Percentiles rank a stretch among this genome's conserved stretches.
Evolutionary conservation across 2,113 vertebrate genomes (phyloP).

Genomic region (Peromyscus polionotus): DNA sequence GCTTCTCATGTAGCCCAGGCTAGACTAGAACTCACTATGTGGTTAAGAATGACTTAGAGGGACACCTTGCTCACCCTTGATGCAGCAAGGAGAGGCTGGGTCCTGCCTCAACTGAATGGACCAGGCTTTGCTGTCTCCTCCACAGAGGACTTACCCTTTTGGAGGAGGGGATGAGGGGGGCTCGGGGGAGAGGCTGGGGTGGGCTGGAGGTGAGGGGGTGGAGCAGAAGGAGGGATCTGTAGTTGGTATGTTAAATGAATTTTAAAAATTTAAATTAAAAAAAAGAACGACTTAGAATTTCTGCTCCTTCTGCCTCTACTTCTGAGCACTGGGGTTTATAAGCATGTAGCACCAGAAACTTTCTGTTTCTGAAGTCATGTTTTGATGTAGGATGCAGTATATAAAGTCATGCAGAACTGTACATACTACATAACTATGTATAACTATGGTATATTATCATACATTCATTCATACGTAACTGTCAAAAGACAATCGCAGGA

Average conservation of each 20-base stretch:
- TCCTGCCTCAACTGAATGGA: too few relatives aligned
- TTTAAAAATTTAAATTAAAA: too few relatives aligned
- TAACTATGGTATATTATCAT: background rate
- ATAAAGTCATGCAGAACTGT: background rate
- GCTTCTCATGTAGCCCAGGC: background rate
- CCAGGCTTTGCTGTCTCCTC: too few relatives aligned
- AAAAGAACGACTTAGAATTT: background rate
- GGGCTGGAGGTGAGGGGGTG: too few relatives aligned
- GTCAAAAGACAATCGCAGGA: background rate
- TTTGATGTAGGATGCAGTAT: background rate
- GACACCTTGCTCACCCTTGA: too few relatives aligned
- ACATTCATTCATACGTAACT: background rate
- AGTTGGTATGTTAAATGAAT: too few relatives aligned
- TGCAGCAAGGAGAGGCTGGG: too few relatives aligned
- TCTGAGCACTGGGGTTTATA: background rate
- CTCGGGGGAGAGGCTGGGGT: too few relatives aligned
- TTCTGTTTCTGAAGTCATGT: background rate
- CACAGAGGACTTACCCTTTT: too few relatives aligned
- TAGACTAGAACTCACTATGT: background rate
- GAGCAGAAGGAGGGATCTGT: too few relatives aligned
- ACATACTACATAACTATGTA: too few relatives aligned
- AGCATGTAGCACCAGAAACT: background rate
- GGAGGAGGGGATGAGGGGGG: too few relatives aligned
- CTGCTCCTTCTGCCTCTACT: background rate
- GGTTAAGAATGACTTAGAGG: background rate